Conservation (phyloP, 2,113 vertebrate species). For the Oreochromis aureus region DNA sequence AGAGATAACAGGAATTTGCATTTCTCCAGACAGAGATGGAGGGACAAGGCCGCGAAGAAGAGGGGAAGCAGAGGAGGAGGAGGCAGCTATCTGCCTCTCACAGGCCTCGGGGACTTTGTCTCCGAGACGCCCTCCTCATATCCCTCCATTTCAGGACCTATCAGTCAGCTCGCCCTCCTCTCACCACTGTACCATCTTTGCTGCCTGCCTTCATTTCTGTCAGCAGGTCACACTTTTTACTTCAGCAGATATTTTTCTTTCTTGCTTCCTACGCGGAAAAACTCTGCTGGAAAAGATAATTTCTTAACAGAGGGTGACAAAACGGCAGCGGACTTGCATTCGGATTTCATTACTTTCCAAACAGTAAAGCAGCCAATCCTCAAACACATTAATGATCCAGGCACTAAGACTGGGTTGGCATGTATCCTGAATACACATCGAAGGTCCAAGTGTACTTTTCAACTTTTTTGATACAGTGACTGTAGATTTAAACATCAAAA, state of each 20-base stretch:
- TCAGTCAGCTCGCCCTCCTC: slow-evolving; percentile 3
- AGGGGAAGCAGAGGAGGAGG: neutral
- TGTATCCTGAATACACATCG: neutral
- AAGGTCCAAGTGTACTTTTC: neutral
- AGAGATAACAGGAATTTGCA: slow-evolving; percentile 45
- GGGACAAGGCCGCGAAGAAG: neutral
- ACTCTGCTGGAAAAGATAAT: neutral
- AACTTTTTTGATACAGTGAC: neutral
- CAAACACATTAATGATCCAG: neutral
- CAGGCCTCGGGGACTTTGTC: slow-evolving; percentile 45
- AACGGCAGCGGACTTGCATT: neutral
- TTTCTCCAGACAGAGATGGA: slow-evolving; percentile 34
- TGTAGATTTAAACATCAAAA: neutral
- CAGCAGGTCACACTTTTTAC: neutral
- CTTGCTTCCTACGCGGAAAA: neutral
- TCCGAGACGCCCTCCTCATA: neutral
- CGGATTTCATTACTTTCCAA: neutral
- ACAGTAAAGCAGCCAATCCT: neutral
- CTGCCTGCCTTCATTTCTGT: neutral
- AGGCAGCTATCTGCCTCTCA: slow-evolving; percentile 37
- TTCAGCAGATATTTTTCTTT: neutral
- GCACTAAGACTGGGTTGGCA: neutral
- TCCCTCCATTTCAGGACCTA: slow-evolving; percentile 9
- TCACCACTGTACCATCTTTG: neutral
- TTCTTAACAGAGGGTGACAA: neutral